phyloP scores from a whole-genome alignment of 2,888 invertebrate genomes.

The Eubasilissa splendida region DNA sequence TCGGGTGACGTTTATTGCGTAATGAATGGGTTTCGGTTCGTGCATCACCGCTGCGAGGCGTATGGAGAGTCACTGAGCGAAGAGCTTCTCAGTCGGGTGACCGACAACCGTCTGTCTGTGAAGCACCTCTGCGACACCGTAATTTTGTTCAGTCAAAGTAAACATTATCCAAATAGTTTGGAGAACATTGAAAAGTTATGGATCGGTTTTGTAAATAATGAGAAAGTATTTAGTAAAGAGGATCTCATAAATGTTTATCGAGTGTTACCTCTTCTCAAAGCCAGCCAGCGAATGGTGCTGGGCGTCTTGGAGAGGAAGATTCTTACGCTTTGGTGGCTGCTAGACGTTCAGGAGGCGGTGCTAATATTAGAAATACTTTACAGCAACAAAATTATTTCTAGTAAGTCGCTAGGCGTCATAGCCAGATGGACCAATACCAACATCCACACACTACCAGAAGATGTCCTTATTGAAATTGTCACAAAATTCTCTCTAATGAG shows the following conservation, averaged over 20 bases:
- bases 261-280: conserved; percentile 73
- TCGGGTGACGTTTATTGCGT: conserved; percentile 70
- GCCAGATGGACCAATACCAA: conserved; percentile 75
- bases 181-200: conserved; percentile 77
- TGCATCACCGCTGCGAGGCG: too few species aligned
- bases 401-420: conserved; percentile 66
- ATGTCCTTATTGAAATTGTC: conserved; percentile 71
- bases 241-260: conserved; percentile 74
- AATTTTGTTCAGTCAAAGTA: conserved; percentile 71
- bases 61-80: conserved; percentile 71
- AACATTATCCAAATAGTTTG: conserved; percentile 67
- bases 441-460: conserved; percentile 75
- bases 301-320: conserved; percentile 75
- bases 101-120: conserved; percentile 74
- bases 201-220: conserved; percentile 76
- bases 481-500: conserved; percentile 72
- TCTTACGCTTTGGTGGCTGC: conserved; percentile 72
- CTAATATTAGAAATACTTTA: conserved; percentile 69
- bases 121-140: conserved; percentile 75
- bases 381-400: conserved; percentile 65
- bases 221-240: conserved; percentile 72
- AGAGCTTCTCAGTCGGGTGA: conserved; percentile 75
- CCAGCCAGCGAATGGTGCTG: conserved; percentile 74
- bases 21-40: conserved; percentile 62
- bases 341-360: conserved; percentile 68